These are phyloP conservation scores for Eupristina koningsbergeri DNA, from an alignment of 1,140 invertebrate genomes.

Conservation along the genomic window DNA sequence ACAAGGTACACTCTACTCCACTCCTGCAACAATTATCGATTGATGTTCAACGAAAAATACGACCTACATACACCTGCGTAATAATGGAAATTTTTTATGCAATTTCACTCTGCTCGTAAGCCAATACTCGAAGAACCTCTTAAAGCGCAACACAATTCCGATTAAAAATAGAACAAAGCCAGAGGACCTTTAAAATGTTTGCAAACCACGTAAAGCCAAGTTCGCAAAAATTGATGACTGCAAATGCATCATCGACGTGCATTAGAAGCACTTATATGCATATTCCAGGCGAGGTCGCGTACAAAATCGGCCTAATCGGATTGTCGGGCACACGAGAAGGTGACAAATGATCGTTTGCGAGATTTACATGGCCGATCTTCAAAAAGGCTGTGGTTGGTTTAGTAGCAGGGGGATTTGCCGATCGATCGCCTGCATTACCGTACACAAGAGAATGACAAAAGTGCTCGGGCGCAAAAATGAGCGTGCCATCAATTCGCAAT, in stretches of 20 bases:
- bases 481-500: slow-evolving; percentile 8
- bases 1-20: too few relatives aligned
- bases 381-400: neutral
- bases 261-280: neutral
- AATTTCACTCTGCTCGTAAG: too few relatives aligned
- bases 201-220: neutral
- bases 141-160: too few relatives aligned
- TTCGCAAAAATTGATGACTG: neutral
- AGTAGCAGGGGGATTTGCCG: neutral
- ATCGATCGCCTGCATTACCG: neutral
- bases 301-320: slow-evolving; percentile 17
- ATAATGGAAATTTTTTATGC: too few relatives aligned
- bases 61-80: too few relatives aligned
- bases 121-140: too few relatives aligned
- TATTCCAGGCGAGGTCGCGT: neutral
- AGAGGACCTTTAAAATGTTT: neutral
- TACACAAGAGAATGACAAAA: too few relatives aligned
- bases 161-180: too few relatives aligned
- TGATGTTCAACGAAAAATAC: too few relatives aligned
- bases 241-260: too few relatives aligned
- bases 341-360: slow-evolving; percentile 23
- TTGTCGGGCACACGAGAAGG: neutral
- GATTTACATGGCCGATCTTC: slow-evolving; percentile 23
- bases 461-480: neutral
- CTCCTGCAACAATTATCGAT: too few relatives aligned